These are phyloP conservation scores for Chamaetylas fuelleborni DNA, from an alignment of 2,113 vertebrate species.

Conservation along the genomic window DNA sequence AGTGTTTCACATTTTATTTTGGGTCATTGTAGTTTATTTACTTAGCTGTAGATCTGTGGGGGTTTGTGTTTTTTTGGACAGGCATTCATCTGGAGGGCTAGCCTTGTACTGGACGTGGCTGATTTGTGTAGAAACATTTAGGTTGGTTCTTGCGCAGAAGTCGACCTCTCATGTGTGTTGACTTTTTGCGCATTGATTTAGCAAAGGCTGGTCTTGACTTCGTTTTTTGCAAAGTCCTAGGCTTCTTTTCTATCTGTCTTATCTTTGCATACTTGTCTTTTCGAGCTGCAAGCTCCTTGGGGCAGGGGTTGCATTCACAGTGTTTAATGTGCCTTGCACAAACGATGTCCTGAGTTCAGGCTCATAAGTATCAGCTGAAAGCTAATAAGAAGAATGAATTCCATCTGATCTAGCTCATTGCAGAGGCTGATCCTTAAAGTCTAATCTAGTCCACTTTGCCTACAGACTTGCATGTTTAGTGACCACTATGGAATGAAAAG, in stretches of 20 bases:
- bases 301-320: constrained; percentile 43
- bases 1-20: constrained; percentile 27
- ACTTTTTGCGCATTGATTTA: background rate
- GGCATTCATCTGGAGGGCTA: background rate
- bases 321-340: constrained; percentile 46
- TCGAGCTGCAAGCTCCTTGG: background rate
- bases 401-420: constrained; percentile 24
- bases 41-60: background rate
- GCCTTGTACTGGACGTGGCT: background rate
- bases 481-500: background rate
- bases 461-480: constrained; percentile 22
- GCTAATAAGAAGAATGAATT: constrained; percentile 43
- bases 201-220: background rate
- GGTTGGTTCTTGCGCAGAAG: background rate
- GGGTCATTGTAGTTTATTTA: constrained; percentile 36
- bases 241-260: background rate
- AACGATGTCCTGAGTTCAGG: background rate
- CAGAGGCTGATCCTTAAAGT: constrained; percentile 26
- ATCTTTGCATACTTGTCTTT: constrained; percentile 33
- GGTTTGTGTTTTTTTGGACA: background rate
- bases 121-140: background rate
- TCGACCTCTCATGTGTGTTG: background rate
- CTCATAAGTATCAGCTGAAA: constrained; percentile 36
- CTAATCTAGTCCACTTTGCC: constrained; percentile 24
- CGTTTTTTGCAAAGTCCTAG: background rate